These are phyloP conservation scores for Peucedramus taeniatus DNA, from an alignment of 2,113 vertebrate genomes.

Conservation along the genomic window DNA sequence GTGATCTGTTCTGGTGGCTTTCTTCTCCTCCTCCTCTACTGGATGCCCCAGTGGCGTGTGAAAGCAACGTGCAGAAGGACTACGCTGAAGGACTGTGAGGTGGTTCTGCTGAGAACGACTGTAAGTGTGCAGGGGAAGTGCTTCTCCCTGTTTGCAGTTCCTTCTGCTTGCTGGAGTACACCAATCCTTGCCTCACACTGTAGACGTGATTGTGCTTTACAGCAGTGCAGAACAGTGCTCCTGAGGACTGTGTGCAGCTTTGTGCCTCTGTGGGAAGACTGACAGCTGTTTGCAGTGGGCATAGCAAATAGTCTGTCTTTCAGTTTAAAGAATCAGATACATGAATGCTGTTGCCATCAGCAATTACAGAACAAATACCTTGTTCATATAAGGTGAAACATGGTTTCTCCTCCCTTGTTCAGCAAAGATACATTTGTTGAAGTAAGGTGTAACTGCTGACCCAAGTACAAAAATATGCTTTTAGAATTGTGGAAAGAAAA, in stretches of 20 bases:
- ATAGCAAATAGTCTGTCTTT: not conserved
- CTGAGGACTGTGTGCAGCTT: not conserved
- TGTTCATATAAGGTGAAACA: not conserved
- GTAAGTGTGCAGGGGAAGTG: constrained; percentile 61
- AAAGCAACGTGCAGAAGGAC: constrained; percentile 86
- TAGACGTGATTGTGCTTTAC: not conserved
- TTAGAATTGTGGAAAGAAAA: not conserved
- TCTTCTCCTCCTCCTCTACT: constrained; percentile 95
- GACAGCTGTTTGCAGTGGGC: not conserved
- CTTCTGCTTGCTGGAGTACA: not conserved
- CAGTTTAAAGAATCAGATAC: not conserved
- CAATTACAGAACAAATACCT: not conserved
- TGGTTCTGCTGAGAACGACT: constrained; percentile 91
- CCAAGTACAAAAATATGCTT: not conserved
- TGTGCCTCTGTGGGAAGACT: not conserved
- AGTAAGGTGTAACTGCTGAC: not conserved
- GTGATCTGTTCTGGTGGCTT: constrained; percentile 91
- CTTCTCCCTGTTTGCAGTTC: not conserved
- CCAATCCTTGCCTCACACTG: not conserved
- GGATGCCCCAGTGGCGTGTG: constrained; percentile 98
- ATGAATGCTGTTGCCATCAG: not conserved
- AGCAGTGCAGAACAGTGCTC: not conserved
- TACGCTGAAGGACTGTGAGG: constrained; percentile 80
- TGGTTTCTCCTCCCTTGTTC: not conserved
- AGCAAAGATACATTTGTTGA: not conserved